These are phyloP conservation scores for Drosophila asahinai DNA, from an alignment of 1,140 invertebrate genomes.

Conservation along the genomic window DNA sequence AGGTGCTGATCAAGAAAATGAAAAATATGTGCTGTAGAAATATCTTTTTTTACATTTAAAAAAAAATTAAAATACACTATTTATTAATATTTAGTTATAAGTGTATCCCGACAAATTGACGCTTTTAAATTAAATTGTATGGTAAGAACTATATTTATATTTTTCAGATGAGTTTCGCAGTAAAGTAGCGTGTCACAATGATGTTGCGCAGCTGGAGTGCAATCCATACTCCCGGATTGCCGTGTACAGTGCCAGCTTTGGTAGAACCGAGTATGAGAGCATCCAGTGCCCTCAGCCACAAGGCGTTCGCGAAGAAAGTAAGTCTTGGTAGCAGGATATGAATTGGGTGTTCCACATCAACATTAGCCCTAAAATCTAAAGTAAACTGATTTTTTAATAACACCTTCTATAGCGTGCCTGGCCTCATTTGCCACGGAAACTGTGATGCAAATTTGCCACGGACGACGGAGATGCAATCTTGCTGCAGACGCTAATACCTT, in stretches of 20 bases:
- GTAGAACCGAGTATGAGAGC: slow-evolving; percentile 94
- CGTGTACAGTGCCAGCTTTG: slow-evolving; percentile 96
- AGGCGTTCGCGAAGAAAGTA: slow-evolving; percentile 95
- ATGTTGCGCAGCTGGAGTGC: slow-evolving; percentile 92
- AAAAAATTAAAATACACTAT: too few relatives aligned
- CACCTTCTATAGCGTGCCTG: slow-evolving; percentile 90
- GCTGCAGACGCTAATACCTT: slow-evolving; percentile 94
- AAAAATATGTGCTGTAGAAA: too few relatives aligned
- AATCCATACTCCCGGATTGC: slow-evolving; percentile 93
- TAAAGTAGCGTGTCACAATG: slow-evolving; percentile 95
- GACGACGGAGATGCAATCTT: slow-evolving; percentile 92
- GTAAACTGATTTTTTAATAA: neutral
- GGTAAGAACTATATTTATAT: neutral
- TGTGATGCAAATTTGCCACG: slow-evolving; percentile 95
- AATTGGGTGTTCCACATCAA: slow-evolving; percentile 19
- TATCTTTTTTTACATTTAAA: too few relatives aligned
- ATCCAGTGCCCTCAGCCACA: slow-evolving; percentile 94
- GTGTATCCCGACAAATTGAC: neutral
- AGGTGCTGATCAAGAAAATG: too few relatives aligned
- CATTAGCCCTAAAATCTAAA: slow-evolving; percentile 17
- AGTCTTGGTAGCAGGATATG: slow-evolving; percentile 41
- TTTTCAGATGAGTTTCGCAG: slow-evolving; percentile 95
- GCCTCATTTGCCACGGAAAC: slow-evolving; percentile 94
- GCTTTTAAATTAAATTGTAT: slow-evolving; percentile 49
- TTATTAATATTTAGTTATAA: too few relatives aligned